phyloP scores from a whole-genome alignment of 1,140 invertebrate genomes.

The Hormaphis cornu region DNA sequence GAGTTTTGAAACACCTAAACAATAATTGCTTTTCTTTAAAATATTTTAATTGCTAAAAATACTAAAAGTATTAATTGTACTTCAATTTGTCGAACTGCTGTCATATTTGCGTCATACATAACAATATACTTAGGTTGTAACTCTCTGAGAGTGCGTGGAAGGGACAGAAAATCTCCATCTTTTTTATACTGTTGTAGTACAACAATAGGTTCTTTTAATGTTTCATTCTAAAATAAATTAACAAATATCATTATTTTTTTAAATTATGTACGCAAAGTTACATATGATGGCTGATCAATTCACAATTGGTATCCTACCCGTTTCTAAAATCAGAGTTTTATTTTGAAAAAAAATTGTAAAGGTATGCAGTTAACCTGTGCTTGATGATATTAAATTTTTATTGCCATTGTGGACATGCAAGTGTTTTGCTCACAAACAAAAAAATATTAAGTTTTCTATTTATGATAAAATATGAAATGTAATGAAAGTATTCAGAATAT shows the following conservation, averaged over 20 bases:
- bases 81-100: constrained; percentile 79
- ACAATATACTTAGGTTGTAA: constrained; percentile 73
- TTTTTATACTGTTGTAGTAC: constrained; percentile 68
- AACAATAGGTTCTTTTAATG: constrained; percentile 48
- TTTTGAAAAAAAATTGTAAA: no score
- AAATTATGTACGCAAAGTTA: no score
- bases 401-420: no score
- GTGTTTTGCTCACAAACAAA: no score
- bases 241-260: constrained; percentile 4
- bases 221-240: constrained; percentile 27
- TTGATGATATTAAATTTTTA: no score
- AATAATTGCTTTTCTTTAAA: constrained; percentile 19
- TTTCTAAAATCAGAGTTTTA: no score
- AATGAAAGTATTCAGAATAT: no score
- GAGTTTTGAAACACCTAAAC: constrained; percentile 60
- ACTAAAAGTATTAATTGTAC: constrained; percentile 42
- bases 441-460: no score
- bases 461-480: no score
- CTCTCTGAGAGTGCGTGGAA: constrained; percentile 56
- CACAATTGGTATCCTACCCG: no score
- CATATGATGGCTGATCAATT: no score
- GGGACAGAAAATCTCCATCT: constrained; percentile 55
- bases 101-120: constrained; percentile 82
- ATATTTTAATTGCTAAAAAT: background rate
- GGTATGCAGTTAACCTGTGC: no score